phyloP scores from a whole-genome alignment of 2,888 invertebrate species.

The Sphinx pinastri region DNA sequence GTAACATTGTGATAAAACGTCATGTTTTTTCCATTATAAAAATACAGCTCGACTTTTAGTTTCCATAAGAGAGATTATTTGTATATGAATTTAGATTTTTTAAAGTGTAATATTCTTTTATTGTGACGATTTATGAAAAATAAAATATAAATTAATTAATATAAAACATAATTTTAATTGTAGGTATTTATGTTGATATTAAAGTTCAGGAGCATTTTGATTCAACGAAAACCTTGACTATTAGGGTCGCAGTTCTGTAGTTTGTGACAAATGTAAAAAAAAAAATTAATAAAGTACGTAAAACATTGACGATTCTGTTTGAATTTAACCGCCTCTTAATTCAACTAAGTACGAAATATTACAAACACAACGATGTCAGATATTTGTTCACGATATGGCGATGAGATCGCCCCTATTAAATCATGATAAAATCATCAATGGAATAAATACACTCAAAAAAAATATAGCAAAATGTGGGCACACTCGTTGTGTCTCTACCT shows the following conservation, averaged over 20 bases:
- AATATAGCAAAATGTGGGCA: too few relatives aligned
- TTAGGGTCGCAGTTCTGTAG: constrained; percentile 81
- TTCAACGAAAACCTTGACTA: constrained; percentile 75
- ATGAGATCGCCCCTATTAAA: too few relatives aligned
- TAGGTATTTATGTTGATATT: constrained; percentile 75
- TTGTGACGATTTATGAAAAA: constrained; percentile 71
- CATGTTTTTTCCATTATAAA: constrained; percentile 78
- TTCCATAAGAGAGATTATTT: constrained; percentile 80
- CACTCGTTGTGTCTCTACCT: too few relatives aligned
- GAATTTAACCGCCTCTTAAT: constrained; percentile 31
- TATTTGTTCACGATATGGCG: too few relatives aligned
- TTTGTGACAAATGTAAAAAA: constrained; percentile 77
- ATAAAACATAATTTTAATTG: constrained; percentile 69
- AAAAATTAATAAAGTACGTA: constrained; percentile 78
- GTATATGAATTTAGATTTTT: constrained; percentile 80
- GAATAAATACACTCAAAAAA: too few relatives aligned
- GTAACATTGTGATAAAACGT: constrained; percentile 83
- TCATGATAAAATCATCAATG: too few relatives aligned
- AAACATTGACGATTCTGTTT: constrained; percentile 52
- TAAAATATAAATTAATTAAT: constrained; percentile 52
- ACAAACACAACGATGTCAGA: too few relatives aligned
- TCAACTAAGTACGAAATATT: neutral
- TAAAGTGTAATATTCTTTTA: constrained; percentile 72
- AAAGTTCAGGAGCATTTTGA: constrained; percentile 76
- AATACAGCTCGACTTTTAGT: constrained; percentile 72